Conservation (phyloP, 2,113 vertebrate species). For the Istiophorus platypterus region DNA sequence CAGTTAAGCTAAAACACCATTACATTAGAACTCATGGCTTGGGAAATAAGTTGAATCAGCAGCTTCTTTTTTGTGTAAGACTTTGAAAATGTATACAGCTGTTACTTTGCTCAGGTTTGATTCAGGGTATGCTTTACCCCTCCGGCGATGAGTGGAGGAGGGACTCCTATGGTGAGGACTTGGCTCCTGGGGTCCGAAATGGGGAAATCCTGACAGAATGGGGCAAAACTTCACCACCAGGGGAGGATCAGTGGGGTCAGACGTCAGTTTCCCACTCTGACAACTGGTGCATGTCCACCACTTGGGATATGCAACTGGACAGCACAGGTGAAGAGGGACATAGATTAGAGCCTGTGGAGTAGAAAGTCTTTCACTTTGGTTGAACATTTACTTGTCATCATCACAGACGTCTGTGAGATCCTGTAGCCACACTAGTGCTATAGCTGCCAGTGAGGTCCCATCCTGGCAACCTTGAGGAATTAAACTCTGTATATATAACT, state of each 20-base stretch:
- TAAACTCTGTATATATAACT: too few relatives aligned
- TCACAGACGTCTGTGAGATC: not conserved
- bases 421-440: not conserved
- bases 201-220: conserved; percentile 44
- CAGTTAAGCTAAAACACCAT: not conserved
- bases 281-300: conserved; percentile 61
- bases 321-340: conserved; percentile 64
- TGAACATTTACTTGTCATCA: conserved; percentile 30
- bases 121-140: conserved; percentile 21
- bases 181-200: conserved; percentile 41
- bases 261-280: conserved; percentile 46
- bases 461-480: not conserved
- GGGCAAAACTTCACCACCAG: conserved; percentile 30
- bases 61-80: not conserved
- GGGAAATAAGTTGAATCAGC: conserved; percentile 1
- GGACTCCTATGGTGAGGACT: conserved; percentile 35
- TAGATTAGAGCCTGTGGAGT: conserved; percentile 53
- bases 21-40: not conserved
- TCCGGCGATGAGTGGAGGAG: conserved; percentile 21
- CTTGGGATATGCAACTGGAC: conserved; percentile 71
- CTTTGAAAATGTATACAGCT: conserved; percentile 7
- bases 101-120: conserved; percentile 63
- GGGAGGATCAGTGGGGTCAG: conserved; percentile 24
- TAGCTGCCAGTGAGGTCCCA: not conserved
- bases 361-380: conserved; percentile 37